Percentiles rank a stretch among this genome's conserved stretches.
Conservation (phyloP, 2,797 vertebrate species). For the Sebastes iracundus region DNA sequence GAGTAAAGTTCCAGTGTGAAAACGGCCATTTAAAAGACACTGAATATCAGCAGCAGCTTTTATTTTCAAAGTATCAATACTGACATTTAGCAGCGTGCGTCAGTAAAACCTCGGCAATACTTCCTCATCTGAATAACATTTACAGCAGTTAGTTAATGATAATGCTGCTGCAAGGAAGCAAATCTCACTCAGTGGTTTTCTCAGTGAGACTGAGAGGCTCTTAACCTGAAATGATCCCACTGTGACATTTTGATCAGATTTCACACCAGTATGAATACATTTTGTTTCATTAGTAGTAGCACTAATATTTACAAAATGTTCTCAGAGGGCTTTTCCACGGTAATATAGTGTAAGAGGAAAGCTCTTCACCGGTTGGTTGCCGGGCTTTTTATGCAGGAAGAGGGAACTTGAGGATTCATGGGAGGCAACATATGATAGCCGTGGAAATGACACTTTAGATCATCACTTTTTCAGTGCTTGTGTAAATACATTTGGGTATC, state of each 20-base stretch:
- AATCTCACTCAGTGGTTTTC: background rate
- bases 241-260: slow-evolving; percentile 52
- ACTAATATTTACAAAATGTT: slow-evolving; percentile 38
- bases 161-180: background rate
- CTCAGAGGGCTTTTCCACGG: slow-evolving; percentile 1
- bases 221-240: slow-evolving; percentile 39
- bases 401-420: background rate
- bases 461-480: background rate
- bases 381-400: background rate
- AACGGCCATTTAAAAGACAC: background rate
- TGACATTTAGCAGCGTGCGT: background rate
- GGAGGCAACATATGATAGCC: background rate
- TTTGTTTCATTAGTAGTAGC: slow-evolving; percentile 34
- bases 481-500: background rate
- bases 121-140: slow-evolving; percentile 7
- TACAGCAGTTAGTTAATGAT: background rate
- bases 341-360: background rate
- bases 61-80: background rate
- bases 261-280: slow-evolving; percentile 42
- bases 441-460: background rate
- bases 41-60: background rate
- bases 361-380: background rate
- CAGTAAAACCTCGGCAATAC: background rate
- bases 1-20: background rate
- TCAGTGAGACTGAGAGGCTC: slow-evolving; percentile 6